These are phyloP conservation scores for Macrobrachium rosenbergii DNA, from an alignment of 1,140 invertebrate species.

Conservation along the genomic window DNA sequence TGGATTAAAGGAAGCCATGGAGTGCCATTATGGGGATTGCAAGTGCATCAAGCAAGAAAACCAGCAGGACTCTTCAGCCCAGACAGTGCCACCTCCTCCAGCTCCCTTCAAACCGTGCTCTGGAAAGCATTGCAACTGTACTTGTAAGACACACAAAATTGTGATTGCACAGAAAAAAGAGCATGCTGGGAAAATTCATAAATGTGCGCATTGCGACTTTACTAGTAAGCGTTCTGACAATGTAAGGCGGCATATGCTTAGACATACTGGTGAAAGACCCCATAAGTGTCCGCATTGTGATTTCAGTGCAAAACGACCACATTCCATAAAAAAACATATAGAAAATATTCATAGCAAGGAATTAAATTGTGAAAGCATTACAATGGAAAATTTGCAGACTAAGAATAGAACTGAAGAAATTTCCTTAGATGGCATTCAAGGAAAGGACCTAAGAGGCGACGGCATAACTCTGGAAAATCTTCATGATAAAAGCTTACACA, in stretches of 20 bases:
- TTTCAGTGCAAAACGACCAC: conserved; percentile 57
- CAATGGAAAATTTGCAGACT: background rate
- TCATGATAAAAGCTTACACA: too few relatives aligned
- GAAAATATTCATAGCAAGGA: conserved; percentile 59
- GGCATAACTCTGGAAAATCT: conserved; percentile 45
- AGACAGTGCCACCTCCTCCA: background rate
- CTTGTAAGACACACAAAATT: conserved; percentile 58
- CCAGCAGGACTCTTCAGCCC: conserved; percentile 12
- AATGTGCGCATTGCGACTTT: conserved; percentile 53
- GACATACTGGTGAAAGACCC: conserved; percentile 52
- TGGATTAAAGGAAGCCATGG: conserved; percentile 53
- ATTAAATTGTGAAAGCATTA: conserved; percentile 37
- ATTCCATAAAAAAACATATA: conserved; percentile 56
- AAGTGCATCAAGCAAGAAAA: conserved; percentile 55
- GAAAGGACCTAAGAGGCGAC: conserved; percentile 40
- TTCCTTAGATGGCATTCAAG: conserved; percentile 37
- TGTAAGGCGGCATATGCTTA: conserved; percentile 50
- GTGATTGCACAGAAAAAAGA: conserved; percentile 54
- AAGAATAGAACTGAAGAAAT: background rate
- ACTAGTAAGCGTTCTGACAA: conserved; percentile 60
- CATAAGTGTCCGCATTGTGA: conserved; percentile 59
- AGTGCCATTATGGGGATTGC: conserved; percentile 57
- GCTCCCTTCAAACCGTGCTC: conserved; percentile 37
- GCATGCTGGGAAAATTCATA: conserved; percentile 55
- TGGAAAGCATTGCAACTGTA: conserved; percentile 57